A percentile compares a stretch with the other conserved stretches of the same genome.
Evolutionary conservation across 2,113 vertebrate species (phyloP).

Genomic region (Engystomops pustulosus): DNA sequence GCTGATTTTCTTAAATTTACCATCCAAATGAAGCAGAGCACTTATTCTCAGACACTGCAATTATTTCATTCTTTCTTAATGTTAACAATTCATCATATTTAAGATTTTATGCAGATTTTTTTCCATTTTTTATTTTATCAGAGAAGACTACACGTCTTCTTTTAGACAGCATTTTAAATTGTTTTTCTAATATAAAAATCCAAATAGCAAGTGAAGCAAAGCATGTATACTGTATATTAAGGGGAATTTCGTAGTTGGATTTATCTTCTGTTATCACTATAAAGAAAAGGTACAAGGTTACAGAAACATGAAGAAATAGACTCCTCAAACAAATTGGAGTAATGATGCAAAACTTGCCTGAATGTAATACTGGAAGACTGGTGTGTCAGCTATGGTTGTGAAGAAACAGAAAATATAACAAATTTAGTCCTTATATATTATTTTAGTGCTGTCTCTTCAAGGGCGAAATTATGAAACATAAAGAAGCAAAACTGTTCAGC

Average conservation of each 20-base stretch:
- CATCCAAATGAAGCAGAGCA: too few species aligned
- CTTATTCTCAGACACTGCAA: too few species aligned
- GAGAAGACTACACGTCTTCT: too few species aligned
- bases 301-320: not conserved
- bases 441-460: not conserved
- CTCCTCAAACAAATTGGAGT: not conserved
- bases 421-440: not conserved
- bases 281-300: not conserved
- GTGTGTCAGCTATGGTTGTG: not conserved
- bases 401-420: not conserved
- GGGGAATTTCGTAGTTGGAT: not conserved
- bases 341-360: not conserved
- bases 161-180: too few species aligned
- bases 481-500: not conserved
- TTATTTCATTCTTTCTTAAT: too few species aligned
- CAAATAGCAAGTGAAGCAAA: too few species aligned
- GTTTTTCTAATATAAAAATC: too few species aligned
- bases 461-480: not conserved
- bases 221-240: not conserved
- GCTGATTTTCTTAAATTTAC: too few species aligned
- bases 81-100: too few species aligned
- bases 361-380: not conserved
- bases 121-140: too few species aligned
- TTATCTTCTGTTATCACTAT: not conserved
- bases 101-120: too few species aligned